Evolutionary conservation across 1,140 invertebrate genomes (phyloP).

Genomic region (Heliconius hermathena): DNA sequence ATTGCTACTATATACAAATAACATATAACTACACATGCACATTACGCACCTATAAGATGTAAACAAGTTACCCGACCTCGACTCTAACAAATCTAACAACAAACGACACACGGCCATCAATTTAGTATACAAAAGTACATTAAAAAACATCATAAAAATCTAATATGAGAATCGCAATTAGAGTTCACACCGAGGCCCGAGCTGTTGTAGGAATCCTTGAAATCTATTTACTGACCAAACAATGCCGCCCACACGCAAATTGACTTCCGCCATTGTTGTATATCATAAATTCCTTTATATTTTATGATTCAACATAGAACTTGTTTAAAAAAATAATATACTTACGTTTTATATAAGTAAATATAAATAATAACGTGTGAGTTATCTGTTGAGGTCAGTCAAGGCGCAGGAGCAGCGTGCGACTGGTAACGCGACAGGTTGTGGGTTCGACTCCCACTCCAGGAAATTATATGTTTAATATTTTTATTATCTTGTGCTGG

Average conservation of each 20-base stretch:
- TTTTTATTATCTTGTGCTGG: too few relatives aligned
- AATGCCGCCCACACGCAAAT: slow-evolving; percentile 25
- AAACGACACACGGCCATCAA: neutral
- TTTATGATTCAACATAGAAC: slow-evolving; percentile 14
- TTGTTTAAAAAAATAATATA: slow-evolving; percentile 3
- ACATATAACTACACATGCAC: neutral
- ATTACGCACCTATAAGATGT: neutral
- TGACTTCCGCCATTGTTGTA: slow-evolving; percentile 28
- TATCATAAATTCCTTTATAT: slow-evolving; percentile 8
- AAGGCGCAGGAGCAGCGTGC: too few relatives aligned
- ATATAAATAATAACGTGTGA: too few relatives aligned
- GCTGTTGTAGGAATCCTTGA: slow-evolving; percentile 28
- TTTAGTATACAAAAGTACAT: neutral
- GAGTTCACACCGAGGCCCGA: neutral
- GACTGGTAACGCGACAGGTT: too few relatives aligned
- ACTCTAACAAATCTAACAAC: neutral
- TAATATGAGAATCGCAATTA: neutral
- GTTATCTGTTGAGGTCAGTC: too few relatives aligned
- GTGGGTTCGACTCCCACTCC: too few relatives aligned
- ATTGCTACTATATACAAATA: too few relatives aligned
- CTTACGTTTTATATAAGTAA: too few relatives aligned
- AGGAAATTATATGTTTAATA: too few relatives aligned
- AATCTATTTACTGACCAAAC: slow-evolving; percentile 32
- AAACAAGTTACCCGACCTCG: neutral
- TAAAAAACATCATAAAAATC: slow-evolving; percentile 1